phyloP scores from a whole-genome alignment of 1,140 invertebrate genomes.

The Macrostomum lignano region DNA sequence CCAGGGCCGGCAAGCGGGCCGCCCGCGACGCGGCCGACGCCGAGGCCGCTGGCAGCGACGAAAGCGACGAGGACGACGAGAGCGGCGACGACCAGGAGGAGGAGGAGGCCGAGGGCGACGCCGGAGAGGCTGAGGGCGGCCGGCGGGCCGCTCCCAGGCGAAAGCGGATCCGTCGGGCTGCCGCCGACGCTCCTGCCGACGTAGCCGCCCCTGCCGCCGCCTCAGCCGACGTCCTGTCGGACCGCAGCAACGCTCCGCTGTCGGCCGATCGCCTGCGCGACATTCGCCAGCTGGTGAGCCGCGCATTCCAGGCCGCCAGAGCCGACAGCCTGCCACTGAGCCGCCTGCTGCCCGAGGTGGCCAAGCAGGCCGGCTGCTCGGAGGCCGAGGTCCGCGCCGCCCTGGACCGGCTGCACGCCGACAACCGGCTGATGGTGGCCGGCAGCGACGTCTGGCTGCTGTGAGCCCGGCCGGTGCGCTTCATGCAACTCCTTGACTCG shows the following conservation, averaged over 20 bases:
- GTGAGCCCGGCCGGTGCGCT: too few species aligned
- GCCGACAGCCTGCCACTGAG: too few species aligned
- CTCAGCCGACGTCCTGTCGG: too few species aligned
- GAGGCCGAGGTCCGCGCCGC: neutral
- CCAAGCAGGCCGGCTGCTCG: conserved; percentile 1
- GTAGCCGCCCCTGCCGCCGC: too few species aligned
- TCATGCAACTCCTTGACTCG: too few species aligned
- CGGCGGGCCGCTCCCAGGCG: neutral
- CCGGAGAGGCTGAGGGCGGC: neutral
- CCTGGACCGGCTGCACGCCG: neutral
- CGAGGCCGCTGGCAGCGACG: too few species aligned
- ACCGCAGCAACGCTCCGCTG: too few species aligned
- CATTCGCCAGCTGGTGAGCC: too few species aligned
- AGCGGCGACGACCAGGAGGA: neutral
- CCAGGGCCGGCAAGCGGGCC: neutral
- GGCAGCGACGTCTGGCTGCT: conserved; percentile 3
- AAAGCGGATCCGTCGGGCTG: neutral
- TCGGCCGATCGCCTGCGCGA: too few species aligned
- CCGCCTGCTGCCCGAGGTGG: too few species aligned
- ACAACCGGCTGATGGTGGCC: neutral
- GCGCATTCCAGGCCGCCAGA: too few species aligned
- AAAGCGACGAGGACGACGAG: neutral
- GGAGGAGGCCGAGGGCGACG: neutral
- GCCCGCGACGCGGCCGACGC: neutral
- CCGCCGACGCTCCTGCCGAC: too few species aligned